Percentiles rank a stretch among this genome's conserved stretches.
Conservation (phyloP, 2,797 vertebrate species). For the Rhabdomys pumilio region DNA sequence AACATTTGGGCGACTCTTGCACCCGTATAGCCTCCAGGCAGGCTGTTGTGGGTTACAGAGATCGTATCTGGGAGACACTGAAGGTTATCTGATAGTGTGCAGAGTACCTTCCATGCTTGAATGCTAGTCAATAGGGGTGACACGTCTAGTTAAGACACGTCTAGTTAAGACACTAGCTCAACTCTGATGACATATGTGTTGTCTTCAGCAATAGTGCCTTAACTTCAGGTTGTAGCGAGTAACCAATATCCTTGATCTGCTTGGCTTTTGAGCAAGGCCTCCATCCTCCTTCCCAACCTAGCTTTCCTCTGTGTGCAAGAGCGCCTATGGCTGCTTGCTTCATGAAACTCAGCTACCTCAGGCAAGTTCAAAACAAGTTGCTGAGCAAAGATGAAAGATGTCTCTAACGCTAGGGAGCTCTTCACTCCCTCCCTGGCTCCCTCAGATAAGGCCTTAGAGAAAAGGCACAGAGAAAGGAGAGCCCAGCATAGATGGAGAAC, state of each 20-base stretch:
- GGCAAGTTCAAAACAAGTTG: not conserved
- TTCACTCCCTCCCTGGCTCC: not conserved
- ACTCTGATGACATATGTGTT: too few species aligned
- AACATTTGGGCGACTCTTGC: not conserved
- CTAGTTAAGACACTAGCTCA: not conserved
- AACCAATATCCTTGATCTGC: not conserved
- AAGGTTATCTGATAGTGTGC: not conserved
- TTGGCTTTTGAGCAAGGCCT: not conserved
- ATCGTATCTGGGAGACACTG: not conserved
- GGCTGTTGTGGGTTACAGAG: not conserved
- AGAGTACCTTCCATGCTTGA: not conserved
- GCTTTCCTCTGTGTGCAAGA: not conserved
- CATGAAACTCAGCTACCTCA: not conserved
- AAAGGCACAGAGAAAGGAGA: not conserved
- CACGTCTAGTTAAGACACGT: not conserved
- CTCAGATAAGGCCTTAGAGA: not conserved
- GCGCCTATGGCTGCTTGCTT: not conserved
- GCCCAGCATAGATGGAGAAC: not conserved
- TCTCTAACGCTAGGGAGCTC: not conserved
- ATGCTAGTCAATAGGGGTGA: not conserved
- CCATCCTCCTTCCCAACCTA: not conserved
- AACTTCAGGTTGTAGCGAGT: not conserved
- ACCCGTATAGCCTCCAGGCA: not conserved
- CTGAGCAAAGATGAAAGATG: not conserved
- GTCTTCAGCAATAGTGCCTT: not conserved